Base-by-base conservation (phyloP, 2,113 vertebrate species). In the Salvelinus sp. region DNA sequence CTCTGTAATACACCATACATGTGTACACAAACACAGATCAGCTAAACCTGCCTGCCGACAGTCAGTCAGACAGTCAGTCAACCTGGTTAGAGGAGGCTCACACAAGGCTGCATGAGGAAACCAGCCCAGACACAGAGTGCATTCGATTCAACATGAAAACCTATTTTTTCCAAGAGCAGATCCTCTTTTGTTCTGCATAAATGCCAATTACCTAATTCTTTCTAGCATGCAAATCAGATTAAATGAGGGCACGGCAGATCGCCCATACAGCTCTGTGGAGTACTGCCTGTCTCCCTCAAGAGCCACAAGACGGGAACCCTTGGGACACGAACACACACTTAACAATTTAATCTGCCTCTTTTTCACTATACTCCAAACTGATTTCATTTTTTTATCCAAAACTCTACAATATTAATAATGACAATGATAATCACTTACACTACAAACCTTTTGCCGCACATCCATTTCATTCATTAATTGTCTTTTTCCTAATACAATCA, bases 151-250 rank as follows among this genome's bases (percentile, higher is more conserved):
- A 96, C 95, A 95, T 95, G 93, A 95, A 96, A 95, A 95, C 93
- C 95, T 92, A 95, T 94, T 91, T 95, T 91, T 94, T 94, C 91
- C 93, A 92, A 92, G 93, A 97, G 96, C 95, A 96, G 93, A 96
- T 95, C 94, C 93, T 92, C 94, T 96, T 97, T 96, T 97, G 96
- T 98, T 96, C 96, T 93, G 94, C 92, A 95, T 96, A 96, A 98
- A 97, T 95, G 95, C 94, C 96, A 96, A 97, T 97, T 96, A 96
- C 94, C 94, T 95, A 92, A 91, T 95, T 95, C 95, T 94, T 95
- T 95, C 95, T 93, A 94, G 96, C 94, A 97, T 96, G 96, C 94
- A 96, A 97, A 98, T 97, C 94, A 95, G 94, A 91, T 87, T 90
- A 95, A 96, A 96, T 93, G 94, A 95, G 95, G 96, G 93, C 95